phyloP scores from a whole-genome alignment of 1,140 invertebrate species.

The Drosophila sechellia region DNA sequence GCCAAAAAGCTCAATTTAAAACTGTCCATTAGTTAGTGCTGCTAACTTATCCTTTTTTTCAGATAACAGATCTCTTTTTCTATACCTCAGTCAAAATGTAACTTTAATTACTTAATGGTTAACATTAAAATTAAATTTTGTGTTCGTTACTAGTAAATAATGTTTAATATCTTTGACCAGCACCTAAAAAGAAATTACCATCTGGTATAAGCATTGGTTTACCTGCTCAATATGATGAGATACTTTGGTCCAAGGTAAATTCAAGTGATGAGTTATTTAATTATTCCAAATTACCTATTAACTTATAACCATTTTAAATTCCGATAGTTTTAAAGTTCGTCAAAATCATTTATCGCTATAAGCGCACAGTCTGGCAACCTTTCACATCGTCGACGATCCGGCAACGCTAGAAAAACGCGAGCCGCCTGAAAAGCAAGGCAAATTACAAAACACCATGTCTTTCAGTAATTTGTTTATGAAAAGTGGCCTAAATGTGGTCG shows the following conservation, averaged over 20 bases:
- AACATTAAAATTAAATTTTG: no score
- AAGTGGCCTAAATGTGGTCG: slow-evolving; percentile 41
- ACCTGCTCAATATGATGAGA: no score
- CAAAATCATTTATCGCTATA: neutral
- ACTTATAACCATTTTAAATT: neutral
- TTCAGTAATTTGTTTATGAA: slow-evolving; percentile 81
- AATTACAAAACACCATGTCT: slow-evolving; percentile 77
- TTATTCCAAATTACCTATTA: neutral
- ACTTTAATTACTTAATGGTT: no score
- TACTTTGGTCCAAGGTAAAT: neutral
- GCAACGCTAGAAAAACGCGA: slow-evolving; percentile 20
- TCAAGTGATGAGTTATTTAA: neutral
- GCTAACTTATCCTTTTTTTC: neutral
- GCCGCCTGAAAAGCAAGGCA: slow-evolving; percentile 12
- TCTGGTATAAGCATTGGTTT: no score
- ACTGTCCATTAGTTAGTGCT: neutral
- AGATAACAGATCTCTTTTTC: neutral
- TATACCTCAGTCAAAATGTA: no score
- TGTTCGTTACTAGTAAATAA: no score
- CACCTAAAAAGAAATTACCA: no score
- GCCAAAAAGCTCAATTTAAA: neutral
- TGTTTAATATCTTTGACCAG: no score
- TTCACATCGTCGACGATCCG: neutral
- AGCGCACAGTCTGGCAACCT: neutral
- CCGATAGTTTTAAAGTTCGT: neutral